Evolutionary conservation across 2,797 vertebrate genomes (phyloP).

Genomic region (Macrochelys suwanniensis): DNA sequence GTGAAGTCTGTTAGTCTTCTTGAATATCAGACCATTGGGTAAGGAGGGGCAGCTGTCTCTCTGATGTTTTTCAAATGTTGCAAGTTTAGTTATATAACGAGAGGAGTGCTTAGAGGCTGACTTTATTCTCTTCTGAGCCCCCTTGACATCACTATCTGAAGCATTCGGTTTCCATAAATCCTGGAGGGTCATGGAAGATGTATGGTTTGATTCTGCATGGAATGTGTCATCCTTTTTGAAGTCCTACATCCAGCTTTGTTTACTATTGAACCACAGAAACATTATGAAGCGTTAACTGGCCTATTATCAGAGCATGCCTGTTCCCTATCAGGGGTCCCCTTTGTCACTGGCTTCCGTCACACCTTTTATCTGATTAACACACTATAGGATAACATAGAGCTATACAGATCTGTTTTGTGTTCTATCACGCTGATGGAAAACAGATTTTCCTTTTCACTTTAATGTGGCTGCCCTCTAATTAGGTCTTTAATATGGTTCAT

Average conservation of each 20-base stretch:
- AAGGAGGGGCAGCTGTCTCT: not conserved
- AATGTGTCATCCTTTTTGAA: constrained; percentile 83
- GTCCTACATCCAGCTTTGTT: constrained; percentile 77
- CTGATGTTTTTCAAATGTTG: not conserved
- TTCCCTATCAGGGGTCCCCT: constrained; percentile 80
- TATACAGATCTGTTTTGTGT: constrained; percentile 86
- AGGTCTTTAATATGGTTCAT: constrained; percentile 89
- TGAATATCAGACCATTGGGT: not conserved
- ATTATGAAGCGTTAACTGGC: constrained; percentile 76
- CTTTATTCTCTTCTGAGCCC: constrained; percentile 65
- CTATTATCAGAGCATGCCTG: constrained; percentile 78
- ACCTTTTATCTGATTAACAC: constrained; percentile 84
- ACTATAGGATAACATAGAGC: constrained; percentile 80
- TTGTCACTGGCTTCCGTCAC: constrained; percentile 83
- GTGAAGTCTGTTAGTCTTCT: not conserved
- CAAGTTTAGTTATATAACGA: constrained; percentile 61
- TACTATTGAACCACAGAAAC: constrained; percentile 76
- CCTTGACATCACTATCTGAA: constrained; percentile 64
- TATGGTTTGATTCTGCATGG: constrained; percentile 59
- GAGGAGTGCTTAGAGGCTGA: constrained; percentile 42
- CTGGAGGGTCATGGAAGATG: constrained; percentile 64
- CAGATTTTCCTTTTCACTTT: constrained; percentile 88
- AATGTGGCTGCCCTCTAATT: constrained; percentile 89
- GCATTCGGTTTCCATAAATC: constrained; percentile 77
- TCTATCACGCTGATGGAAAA: constrained; percentile 85